Conservation (phyloP, 2,888 invertebrate species). For the Cacoxenus indagator region DNA sequence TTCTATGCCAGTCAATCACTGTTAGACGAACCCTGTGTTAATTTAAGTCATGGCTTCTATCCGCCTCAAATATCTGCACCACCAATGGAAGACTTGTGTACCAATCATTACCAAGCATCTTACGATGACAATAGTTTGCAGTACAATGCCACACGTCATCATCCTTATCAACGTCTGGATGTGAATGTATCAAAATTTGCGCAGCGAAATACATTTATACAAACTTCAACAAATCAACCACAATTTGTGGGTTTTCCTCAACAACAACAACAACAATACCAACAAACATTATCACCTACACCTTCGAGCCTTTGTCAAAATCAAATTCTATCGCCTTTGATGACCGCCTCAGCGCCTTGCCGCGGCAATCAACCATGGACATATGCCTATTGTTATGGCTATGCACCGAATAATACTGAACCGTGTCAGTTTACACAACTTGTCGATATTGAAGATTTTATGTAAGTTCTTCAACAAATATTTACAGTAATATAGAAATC, state of each 20-base stretch:
- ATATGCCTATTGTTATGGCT: constrained; percentile 78
- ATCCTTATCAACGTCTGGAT: constrained; percentile 45
- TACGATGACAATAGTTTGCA: constrained; percentile 6
- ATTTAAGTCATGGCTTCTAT: constrained; percentile 48
- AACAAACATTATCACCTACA: neutral
- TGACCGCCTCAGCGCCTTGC: constrained; percentile 71
- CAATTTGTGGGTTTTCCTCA: constrained; percentile 4
- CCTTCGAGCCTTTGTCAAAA: constrained; percentile 26
- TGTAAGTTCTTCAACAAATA: constrained; percentile 77
- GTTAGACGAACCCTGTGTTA: constrained; percentile 49
- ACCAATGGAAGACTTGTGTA: too few relatives aligned
- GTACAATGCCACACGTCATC: constrained; percentile 36
- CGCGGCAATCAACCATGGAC: constrained; percentile 74
- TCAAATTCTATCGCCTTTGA: constrained; percentile 11
- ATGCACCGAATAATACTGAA: constrained; percentile 72
- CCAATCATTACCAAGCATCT: neutral
- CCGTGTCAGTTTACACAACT: constrained; percentile 78
- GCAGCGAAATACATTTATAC: neutral
- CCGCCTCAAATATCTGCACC: constrained; percentile 28
- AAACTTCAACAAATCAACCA: constrained; percentile 16
- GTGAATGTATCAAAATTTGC: neutral
- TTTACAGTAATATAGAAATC: too few relatives aligned
- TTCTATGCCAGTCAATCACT: constrained; percentile 21
- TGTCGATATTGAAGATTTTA: constrained; percentile 82
- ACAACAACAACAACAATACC: constrained; percentile 2